Evolutionary conservation across 2,888 invertebrate species (phyloP), one percentile per base, ranked within the genome.

Genomic region (Eumacrocentrus americanus): DNA sequence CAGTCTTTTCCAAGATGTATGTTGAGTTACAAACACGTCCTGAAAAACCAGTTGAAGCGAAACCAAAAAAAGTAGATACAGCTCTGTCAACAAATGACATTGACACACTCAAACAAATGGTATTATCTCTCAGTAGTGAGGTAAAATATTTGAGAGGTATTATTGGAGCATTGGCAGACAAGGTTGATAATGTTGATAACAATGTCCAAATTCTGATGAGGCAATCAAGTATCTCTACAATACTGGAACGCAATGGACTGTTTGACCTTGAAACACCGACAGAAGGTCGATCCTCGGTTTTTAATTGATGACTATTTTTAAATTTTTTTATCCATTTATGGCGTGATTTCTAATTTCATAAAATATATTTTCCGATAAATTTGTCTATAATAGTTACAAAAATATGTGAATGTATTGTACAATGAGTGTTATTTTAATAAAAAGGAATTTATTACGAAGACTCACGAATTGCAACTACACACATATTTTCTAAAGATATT

Each of bases 401-500:
- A 14, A 16, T 48, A 7, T 6, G 25, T 48, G 12, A 40, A 16
- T 14, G 38, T 40, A 18, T 40, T 14, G 38, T 14, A 12, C 5
- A 40, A 40, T 12, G 2, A 16, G 1, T 12, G 6, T 14, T 40
- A 40, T 2, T 7, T 7, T n/a, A 40, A 40, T 14, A 40, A 40
- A 40, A 18, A 14, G 9, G 14, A 40, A 18, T 5, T 40, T 40
- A 4, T 16, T 23, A 23, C n/a, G n/a, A n/a, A n/a, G n/a, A n/a
- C n/a, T n/a, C n/a, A 40, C 42, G 42, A n/a, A 68, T 75, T 14
- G 89, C 92, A 29, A 93, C 79, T 54, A 94, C 85, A 74, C 91
- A 91, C 53, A 91, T 84, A 82, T 94, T 94, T 81, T 94, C 94
- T 25, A 88, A 83, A 0, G 94, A 91, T 7, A 91, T 83, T 16